phyloP scores from a whole-genome alignment of 2,888 invertebrate genomes.

The Eustalomyia histrio region DNA sequence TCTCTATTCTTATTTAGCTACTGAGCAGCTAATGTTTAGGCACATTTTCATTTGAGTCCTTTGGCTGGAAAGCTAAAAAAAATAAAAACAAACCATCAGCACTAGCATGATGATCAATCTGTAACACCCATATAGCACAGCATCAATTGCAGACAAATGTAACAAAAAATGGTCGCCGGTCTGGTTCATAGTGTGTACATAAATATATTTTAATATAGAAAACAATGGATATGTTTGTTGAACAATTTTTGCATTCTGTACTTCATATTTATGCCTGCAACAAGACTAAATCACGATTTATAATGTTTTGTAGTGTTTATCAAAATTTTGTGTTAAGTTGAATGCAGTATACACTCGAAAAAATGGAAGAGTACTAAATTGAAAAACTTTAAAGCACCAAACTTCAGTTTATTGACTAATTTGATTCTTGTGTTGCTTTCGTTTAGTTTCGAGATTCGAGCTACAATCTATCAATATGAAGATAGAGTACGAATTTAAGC shows the following conservation, averaged over 20 bases:
- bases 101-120: constrained; percentile 47
- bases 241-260: constrained; percentile 46
- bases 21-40: background rate
- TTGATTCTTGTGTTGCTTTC: too few species aligned
- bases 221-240: constrained; percentile 55
- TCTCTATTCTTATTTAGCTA: too few species aligned
- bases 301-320: constrained; percentile 52
- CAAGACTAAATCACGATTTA: constrained; percentile 60
- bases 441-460: too few species aligned
- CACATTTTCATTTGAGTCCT: constrained; percentile 18
- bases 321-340: background rate
- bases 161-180: constrained; percentile 48
- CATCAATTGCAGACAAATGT: constrained; percentile 13
- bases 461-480: too few species aligned
- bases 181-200: constrained; percentile 37
- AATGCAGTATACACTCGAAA: constrained; percentile 25
- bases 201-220: constrained; percentile 34
- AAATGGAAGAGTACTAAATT: background rate
- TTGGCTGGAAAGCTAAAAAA: background rate
- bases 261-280: constrained; percentile 57
- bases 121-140: constrained; percentile 47
- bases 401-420: too few species aligned
- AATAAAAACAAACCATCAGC: constrained; percentile 35
- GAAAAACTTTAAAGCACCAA: too few species aligned
- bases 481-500: too few species aligned